phyloP scores from a whole-genome alignment of 1,140 invertebrate species.

The Xylocopa sonorina region DNA sequence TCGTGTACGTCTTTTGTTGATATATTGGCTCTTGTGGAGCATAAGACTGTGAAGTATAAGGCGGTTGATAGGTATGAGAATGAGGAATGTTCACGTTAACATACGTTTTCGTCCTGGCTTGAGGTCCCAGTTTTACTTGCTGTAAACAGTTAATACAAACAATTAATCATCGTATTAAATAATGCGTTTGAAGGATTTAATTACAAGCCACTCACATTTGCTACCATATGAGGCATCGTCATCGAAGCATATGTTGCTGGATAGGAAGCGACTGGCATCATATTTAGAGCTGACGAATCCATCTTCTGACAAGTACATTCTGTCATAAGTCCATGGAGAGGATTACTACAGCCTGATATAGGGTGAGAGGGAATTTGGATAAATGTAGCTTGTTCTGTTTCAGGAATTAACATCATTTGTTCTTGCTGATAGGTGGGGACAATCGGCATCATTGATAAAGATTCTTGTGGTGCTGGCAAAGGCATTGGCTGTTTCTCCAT shows the following conservation, averaged over 20 bases:
- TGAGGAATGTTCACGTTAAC: not conserved
- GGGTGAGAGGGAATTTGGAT: constrained; percentile 13
- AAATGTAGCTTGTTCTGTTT: not conserved
- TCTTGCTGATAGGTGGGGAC: not conserved
- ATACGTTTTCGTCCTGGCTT: not conserved
- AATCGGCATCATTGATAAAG: not conserved
- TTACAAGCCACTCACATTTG: not conserved
- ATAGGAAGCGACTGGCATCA: not conserved
- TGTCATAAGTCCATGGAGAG: not conserved
- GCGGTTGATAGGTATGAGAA: too few relatives aligned
- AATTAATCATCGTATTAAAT: not conserved
- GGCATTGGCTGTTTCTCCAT: not conserved
- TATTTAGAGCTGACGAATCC: not conserved
- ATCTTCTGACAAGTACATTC: constrained; percentile 1
- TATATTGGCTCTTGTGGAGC: not conserved
- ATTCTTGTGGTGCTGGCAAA: not conserved
- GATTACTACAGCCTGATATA: not conserved
- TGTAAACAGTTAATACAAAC: not conserved
- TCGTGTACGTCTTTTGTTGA: not conserved
- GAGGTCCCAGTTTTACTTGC: not conserved
- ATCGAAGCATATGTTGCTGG: not conserved
- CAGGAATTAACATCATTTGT: not conserved
- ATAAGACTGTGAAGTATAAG: too few relatives aligned
- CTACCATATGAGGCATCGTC: not conserved
- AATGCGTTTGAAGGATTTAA: not conserved